Base-by-base conservation (phyloP, 2,888 invertebrate genomes). In the Drosophila rellima region DNA sequence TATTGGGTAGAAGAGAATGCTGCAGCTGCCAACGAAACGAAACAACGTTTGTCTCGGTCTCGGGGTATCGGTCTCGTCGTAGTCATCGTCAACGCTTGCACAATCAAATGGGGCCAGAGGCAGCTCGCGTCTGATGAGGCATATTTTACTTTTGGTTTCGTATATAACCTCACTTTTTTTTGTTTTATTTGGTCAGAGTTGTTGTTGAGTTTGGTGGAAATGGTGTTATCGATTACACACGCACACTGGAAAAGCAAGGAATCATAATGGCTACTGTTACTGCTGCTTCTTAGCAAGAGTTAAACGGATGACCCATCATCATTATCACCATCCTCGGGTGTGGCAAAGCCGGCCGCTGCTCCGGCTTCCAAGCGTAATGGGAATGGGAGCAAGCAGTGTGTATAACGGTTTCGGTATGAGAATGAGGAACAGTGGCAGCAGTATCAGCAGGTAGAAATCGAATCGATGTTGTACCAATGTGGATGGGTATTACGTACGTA, bases 81-180 rank as follows among this genome's bases (percentile, higher is more conserved):
- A 70, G 55, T 47, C 83, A 63, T 66, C 82, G 63, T 40, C 72
- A 79, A 56, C 65, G 80, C 83, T 82, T 80, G 82, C 86, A 82
- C 86, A 85, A 82, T 75, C 72, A 63, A 70, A 66, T 74, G 74
- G 78, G 66, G 74, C 80, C 76, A 65, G 65, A 70, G 60, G 57
- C 66, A 63, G 52, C 60, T 70, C 70, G 59, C 69, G 51, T 73
- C 75, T 79, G 77, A 78, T 78, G 75, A 74, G 77, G 62, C 77
- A 70, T 78, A 74, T 74, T 78, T 74, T 74, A 78, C 79, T 77
- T 80, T 74, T 72, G 68, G 73, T 80, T 85, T 73, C 82, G 71
- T 40, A 68, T 72, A 64, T 82, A 82, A 82, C 82, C 82, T 86
- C 84, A 82, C 82, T 26, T 42, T 51, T 15, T 50, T 47, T 42